Evolutionary conservation across 2,888 invertebrate species (phyloP).

Genomic region (Cryptocheilus praepositus): DNA sequence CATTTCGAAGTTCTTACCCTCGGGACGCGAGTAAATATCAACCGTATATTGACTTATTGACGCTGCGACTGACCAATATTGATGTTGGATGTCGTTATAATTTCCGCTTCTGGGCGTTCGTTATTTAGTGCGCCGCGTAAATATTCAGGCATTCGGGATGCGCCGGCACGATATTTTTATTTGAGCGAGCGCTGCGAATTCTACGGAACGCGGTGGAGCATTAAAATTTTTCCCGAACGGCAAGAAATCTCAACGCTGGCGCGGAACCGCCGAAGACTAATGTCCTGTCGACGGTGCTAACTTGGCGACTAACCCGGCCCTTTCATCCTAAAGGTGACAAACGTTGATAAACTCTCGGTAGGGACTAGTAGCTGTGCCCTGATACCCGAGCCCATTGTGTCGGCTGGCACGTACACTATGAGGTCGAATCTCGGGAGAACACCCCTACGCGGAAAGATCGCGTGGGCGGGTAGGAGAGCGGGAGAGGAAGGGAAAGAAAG

Average conservation of each 20-base stretch:
- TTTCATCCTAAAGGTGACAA: slow-evolving; percentile 7
- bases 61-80: no score
- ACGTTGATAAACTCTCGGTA: slow-evolving; percentile 25
- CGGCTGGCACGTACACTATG: slow-evolving; percentile 35
- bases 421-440: slow-evolving; percentile 18
- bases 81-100: no score
- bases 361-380: background rate
- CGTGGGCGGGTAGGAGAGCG: background rate
- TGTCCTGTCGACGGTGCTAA: slow-evolving; percentile 1
- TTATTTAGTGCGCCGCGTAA: no score
- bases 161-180: no score
- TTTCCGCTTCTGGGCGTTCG: no score
- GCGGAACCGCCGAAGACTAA: slow-evolving; percentile 1
- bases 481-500: background rate
- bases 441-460: slow-evolving; percentile 1
- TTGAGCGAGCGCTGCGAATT: no score
- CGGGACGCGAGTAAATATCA: no score
- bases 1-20: no score
- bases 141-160: no score
- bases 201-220: no score
- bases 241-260: background rate
- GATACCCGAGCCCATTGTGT: slow-evolving; percentile 24
- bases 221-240: no score
- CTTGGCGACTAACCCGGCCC: slow-evolving; percentile 4
- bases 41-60: no score